These are phyloP conservation scores for Diprion similis DNA, from an alignment of 1,140 invertebrate species.

Conservation along the genomic window DNA sequence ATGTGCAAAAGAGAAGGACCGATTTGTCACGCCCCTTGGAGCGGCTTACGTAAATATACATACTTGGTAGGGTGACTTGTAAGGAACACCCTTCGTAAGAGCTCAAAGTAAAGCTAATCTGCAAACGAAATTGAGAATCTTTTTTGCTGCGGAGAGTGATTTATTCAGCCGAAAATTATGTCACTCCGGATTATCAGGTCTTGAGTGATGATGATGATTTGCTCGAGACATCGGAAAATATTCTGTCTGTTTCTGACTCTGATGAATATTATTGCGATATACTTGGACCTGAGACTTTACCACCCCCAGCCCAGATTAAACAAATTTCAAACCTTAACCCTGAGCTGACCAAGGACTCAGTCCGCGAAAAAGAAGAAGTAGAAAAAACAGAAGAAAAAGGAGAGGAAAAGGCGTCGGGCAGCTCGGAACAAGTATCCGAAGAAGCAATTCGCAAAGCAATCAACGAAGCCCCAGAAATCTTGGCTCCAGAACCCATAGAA, in stretches of 20 bases:
- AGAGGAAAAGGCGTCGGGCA: no score
- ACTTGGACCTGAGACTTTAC: background rate
- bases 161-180: background rate
- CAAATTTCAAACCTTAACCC: no score
- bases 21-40: background rate
- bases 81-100: background rate
- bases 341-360: background rate
- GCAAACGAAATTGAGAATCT: background rate
- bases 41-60: background rate
- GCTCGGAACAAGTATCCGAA: no score
- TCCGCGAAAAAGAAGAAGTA: no score
- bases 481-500: no score
- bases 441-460: no score
- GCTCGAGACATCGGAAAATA: background rate
- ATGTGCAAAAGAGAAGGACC: background rate
- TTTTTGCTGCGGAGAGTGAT: background rate
- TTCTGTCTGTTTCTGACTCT: background rate
- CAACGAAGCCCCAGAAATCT: no score
- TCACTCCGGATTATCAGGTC: background rate
- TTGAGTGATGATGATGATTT: background rate
- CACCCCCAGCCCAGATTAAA: background rate
- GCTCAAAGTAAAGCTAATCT: background rate
- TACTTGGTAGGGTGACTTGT: background rate
- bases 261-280: background rate
- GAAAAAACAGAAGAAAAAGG: no score